Evolutionary conservation across 2,113 vertebrate genomes (phyloP).

Genomic region (Oophaga pumilio): DNA sequence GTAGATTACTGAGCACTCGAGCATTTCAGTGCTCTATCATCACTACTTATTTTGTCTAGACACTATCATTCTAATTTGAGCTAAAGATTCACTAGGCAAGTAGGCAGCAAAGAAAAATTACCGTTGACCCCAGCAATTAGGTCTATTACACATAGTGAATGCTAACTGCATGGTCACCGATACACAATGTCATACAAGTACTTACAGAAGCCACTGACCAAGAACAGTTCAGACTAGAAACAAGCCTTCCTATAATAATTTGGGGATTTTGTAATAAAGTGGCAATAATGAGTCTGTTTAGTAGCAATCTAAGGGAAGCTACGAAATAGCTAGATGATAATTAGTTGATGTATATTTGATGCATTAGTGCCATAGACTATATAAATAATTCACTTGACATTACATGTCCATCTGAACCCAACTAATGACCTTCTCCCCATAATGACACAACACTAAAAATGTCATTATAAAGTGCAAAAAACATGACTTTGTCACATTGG

Average conservation of each 20-base stretch:
- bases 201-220: no score
- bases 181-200: no score
- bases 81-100: not conserved
- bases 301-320: not conserved
- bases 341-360: not conserved
- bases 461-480: not conserved
- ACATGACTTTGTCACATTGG: not conserved
- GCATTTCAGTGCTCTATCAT: no score
- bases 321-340: not conserved
- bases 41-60: not conserved
- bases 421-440: not conserved
- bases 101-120: not conserved
- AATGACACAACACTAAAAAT: not conserved
- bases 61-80: not conserved
- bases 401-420: not conserved
- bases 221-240: not conserved
- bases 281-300: not conserved
- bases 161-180: no score
- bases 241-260: no score
- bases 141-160: not conserved
- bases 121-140: not conserved
- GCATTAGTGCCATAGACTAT: not conserved
- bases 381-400: not conserved
- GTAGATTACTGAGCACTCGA: no score
- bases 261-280: not conserved